These are phyloP conservation scores for Chydorus sphaericus DNA, from an alignment of 2,888 invertebrate species.

Conservation along the genomic window DNA sequence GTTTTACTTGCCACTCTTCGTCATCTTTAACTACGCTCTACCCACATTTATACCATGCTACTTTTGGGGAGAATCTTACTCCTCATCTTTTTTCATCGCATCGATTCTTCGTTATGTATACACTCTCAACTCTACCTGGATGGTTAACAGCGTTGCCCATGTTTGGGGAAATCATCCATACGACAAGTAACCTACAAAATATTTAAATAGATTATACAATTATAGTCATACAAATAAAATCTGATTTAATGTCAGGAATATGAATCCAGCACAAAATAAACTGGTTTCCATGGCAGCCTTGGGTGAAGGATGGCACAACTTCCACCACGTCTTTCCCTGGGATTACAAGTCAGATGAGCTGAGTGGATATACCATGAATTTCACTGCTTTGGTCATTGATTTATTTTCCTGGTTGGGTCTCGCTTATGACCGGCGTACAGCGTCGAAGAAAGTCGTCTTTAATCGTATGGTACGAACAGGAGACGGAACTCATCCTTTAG, in stretches of 20 bases:
- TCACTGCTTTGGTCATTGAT: conserved; percentile 62
- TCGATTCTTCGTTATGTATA: conserved; percentile 63
- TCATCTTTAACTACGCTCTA: conserved; percentile 59
- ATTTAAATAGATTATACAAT: no score
- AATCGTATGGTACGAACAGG: conserved; percentile 56
- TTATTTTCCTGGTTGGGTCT: conserved; percentile 67
- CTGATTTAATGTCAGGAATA: conserved; percentile 14
- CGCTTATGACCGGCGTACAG: conserved; percentile 75
- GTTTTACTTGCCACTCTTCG: conserved; percentile 58
- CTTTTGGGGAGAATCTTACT: conserved; percentile 65
- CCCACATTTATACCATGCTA: conserved; percentile 67
- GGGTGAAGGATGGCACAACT: conserved; percentile 89
- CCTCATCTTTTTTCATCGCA: conserved; percentile 67
- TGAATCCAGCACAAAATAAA: conserved; percentile 22
- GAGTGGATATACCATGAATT: conserved; percentile 51
- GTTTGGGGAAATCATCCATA: conserved; percentile 86
- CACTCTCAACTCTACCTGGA: conserved; percentile 79
- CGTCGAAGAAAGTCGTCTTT: conserved; percentile 46
- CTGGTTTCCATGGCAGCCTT: conserved; percentile 36
- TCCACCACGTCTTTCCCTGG: conserved; percentile 85
- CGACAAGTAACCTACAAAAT: conserved; percentile 68
- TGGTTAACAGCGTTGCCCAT: conserved; percentile 90
- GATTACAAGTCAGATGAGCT: conserved; percentile 82
- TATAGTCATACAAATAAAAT: no score
- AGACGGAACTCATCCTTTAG: conserved; percentile 49